Conservation (phyloP, 2,113 vertebrate species). For the Chloropsis hardwickii region DNA sequence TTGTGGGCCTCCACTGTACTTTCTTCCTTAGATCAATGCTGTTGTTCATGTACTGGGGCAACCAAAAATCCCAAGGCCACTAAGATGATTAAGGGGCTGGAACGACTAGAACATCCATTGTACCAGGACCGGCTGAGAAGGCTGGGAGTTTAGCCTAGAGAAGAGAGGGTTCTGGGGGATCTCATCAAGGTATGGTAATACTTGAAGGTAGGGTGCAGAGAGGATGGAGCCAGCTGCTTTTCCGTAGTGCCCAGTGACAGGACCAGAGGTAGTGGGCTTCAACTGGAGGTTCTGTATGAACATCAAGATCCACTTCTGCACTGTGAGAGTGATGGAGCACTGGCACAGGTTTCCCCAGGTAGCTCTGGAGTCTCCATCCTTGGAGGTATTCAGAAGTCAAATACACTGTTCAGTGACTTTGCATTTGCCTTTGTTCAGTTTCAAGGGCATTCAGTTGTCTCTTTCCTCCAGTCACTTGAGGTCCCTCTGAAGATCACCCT, state of each 20-base stretch:
- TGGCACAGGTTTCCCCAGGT: not conserved
- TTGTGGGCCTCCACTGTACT: not conserved
- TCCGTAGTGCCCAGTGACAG: not conserved
- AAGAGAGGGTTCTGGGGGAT: not conserved
- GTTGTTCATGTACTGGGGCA: not conserved
- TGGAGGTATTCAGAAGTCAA: not conserved
- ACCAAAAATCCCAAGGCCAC: not conserved
- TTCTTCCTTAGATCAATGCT: rapidly evolving
- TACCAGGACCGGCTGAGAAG: not conserved
- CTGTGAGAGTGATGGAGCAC: not conserved
- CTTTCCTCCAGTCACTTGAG: not conserved
- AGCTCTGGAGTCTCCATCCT: not conserved
- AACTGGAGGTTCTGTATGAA: not conserved
- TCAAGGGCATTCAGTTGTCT: not conserved
- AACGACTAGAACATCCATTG: not conserved
- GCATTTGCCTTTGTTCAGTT: not conserved
- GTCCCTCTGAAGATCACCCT: not conserved
- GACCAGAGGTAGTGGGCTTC: not conserved
- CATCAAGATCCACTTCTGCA: not conserved
- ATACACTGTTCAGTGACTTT: not conserved
- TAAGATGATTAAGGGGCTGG: not conserved
- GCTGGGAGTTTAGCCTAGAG: not conserved
- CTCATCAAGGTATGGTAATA: not conserved
- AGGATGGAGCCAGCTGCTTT: not conserved
- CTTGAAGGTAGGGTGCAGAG: not conserved